Conservation (phyloP, 2,797 vertebrate genomes). For the Danio jaintianensis region DNA sequence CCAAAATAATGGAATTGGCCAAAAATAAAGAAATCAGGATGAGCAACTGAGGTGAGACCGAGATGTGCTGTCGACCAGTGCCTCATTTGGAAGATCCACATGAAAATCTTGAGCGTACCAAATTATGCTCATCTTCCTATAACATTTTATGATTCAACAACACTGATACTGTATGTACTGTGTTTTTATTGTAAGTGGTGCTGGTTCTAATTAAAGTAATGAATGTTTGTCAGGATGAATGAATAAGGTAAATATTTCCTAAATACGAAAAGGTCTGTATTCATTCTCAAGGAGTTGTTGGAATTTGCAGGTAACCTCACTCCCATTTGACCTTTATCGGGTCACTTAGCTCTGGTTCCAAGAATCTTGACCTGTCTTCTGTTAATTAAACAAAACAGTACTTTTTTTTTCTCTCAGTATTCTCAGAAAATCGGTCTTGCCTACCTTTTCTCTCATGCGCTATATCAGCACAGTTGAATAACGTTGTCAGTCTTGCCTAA, state of each 20-base stretch:
- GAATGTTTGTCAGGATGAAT: not conserved
- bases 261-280: not conserved
- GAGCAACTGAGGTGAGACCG: slow-evolving; percentile 76
- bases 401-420: not conserved
- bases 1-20: slow-evolving; percentile 78
- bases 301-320: not conserved
- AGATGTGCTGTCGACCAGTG: slow-evolving; percentile 73
- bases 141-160: not conserved
- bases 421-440: not conserved
- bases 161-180: not conserved
- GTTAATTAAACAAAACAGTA: not conserved
- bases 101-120: slow-evolving; percentile 70
- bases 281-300: not conserved
- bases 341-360: not conserved
- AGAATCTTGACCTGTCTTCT: not conserved
- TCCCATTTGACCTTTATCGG: not conserved
- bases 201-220: not conserved
- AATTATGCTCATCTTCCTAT: not conserved
- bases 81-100: slow-evolving; percentile 50
- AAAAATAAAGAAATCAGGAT: slow-evolving; percentile 80
- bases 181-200: not conserved
- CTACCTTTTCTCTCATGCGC: not conserved
- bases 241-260: not conserved
- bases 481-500: too few relatives aligned
- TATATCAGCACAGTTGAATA: not conserved